Evolutionary conservation across 2,888 invertebrate genomes (phyloP).

Genomic region (Xylophagus ater): DNA sequence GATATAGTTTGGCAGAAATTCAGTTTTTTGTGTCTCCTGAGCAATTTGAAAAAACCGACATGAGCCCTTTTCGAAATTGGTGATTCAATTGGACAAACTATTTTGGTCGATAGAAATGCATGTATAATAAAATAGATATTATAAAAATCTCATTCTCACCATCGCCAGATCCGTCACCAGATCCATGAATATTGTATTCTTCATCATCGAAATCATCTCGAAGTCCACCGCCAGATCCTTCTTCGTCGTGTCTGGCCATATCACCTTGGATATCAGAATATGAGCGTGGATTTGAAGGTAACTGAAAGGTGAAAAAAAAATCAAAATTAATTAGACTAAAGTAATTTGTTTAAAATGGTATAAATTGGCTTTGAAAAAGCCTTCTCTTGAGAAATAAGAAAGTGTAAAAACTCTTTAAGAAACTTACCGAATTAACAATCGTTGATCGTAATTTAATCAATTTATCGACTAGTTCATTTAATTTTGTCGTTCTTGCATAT

Average conservation of each 20-base stretch:
- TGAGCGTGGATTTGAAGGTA: conserved; percentile 27
- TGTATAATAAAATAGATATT: background rate
- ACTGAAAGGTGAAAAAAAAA: conserved; percentile 20
- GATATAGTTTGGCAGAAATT: no score
- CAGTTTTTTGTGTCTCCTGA: no score
- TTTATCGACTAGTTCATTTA: conserved; percentile 37
- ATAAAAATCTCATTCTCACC: conserved; percentile 19
- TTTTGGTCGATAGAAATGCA: no score
- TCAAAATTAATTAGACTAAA: no score
- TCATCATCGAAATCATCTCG: conserved; percentile 33
- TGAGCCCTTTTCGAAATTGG: no score
- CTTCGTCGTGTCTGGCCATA: conserved; percentile 35
- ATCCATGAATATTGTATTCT: conserved; percentile 31
- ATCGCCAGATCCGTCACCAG: conserved; percentile 32
- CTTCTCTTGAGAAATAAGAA: background rate
- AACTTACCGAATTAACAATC: conserved; percentile 34
- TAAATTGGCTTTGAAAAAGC: background rate
- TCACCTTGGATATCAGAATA: conserved; percentile 38
- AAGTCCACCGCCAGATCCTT: conserved; percentile 31
- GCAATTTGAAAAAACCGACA: no score
- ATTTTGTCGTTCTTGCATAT: conserved; percentile 26
- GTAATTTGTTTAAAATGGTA: background rate
- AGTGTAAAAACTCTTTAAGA: background rate
- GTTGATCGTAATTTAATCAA: conserved; percentile 36
- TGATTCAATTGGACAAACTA: no score